Evolutionary conservation across 2,113 vertebrate species (phyloP), one percentile per base, ranked within the genome.

Genomic region (Dicrurus megarhynchus): DNA sequence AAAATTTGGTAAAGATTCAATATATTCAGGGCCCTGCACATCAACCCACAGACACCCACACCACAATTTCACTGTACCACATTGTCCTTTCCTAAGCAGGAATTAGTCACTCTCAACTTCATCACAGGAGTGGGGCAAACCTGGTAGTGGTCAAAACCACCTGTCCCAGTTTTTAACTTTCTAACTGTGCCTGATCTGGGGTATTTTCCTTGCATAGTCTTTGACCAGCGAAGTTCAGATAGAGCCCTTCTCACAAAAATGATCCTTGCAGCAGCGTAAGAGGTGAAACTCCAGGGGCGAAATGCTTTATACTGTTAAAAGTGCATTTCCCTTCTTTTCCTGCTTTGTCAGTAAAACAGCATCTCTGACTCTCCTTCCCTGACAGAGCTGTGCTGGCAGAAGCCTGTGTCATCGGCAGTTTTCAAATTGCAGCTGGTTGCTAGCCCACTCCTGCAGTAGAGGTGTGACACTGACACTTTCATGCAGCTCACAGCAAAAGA

Each of bases 371-470:
- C 23, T 92, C 42, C 46, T 65, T 60, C 22, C 33, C 14, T 46
- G 49, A 82, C 32, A 68, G 49, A 87, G 24, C 35, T 71, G 39
- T 87, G 52, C 52, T 94, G 61, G 87, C 87, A 89, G 74, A 87
- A 85, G 74, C 5, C 56, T 64, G 11, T 84, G 70, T 89, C 74
- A 78, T 59, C 1, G 0, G 13, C 74, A 90, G 84, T 56, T 89
- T 82, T 89, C 53, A 87, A 79, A 94, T 33, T 81, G 69, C 73
- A 82, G 65, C 57, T 96, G 87, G 69, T 91, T 89, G 16, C 84
- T 64, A 71, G 64, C 69, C 89, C 49, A 23, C 73, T 91, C 44
- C 44, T 60, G 61, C 61, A 93, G 57, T 9, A 95, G 65, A 90
- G 46, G 33, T 15, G 2, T 3, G 24, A 90, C 76, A 77, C 59